Conservation (phyloP, 2,888 invertebrate genomes). For the Tetragnatha montana region DNA sequence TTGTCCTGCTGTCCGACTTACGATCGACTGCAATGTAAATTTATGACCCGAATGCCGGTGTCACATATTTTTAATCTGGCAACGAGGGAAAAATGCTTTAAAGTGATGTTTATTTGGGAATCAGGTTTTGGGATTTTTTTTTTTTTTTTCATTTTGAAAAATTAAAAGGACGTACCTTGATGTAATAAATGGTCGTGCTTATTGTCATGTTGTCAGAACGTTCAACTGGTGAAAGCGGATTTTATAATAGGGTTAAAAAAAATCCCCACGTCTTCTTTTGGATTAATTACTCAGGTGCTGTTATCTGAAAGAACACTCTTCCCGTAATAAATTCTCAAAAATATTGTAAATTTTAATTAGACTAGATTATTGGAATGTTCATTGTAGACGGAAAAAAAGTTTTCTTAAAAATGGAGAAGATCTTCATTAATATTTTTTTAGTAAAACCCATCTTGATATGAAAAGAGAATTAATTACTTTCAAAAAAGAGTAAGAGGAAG, state of each 20-base stretch:
- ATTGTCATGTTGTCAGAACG: conserved; percentile 39
- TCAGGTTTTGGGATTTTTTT: not conserved
- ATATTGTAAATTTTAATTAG: conserved; percentile 16
- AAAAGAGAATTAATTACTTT: no score
- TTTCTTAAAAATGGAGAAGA: not conserved
- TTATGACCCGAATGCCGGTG: conserved; percentile 51
- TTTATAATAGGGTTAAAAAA: conserved; percentile 3
- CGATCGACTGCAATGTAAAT: conserved; percentile 54
- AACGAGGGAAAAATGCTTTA: not conserved
- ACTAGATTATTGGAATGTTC: not conserved
- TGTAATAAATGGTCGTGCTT: conserved; percentile 29
- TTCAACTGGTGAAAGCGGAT: conserved; percentile 23
- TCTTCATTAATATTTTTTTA: not conserved
- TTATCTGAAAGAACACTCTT: not conserved
- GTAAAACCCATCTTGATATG: no score
- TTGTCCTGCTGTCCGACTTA: conserved; percentile 21
- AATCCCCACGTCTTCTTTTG: conserved; percentile 13
- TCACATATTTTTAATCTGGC: conserved; percentile 42
- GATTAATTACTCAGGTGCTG: conserved; percentile 14
- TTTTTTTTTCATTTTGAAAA: not conserved
- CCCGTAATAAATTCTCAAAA: not conserved
- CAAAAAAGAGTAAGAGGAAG: no score
- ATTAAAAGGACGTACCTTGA: not conserved
- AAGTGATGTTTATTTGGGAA: conserved; percentile 8
- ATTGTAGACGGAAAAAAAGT: not conserved